Evolutionary conservation across 2,888 invertebrate species (phyloP), one percentile per base, ranked within the genome.

Genomic region (Lycia hirtaria): DNA sequence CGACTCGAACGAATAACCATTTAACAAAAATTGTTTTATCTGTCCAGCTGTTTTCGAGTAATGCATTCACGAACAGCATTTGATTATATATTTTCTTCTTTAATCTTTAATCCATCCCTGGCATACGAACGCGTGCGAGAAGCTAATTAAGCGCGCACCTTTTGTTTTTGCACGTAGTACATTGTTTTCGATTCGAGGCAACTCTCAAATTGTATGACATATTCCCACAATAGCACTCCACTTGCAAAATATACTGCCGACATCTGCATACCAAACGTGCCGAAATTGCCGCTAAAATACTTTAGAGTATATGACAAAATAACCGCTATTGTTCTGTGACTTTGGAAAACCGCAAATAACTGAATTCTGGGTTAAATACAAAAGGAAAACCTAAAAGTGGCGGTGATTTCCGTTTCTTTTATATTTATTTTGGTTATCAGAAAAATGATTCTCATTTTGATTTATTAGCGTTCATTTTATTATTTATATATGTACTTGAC

Each of bases 181-280:
- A 88, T 85, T 88, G 86, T 85, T 80, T 79, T 75, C 70, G 78
- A 80, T 79, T 75, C 70, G 78, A 80, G 72, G 71, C 64, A 69
- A 80, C 72, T 72, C 79, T 79, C 74, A 74, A 83, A 86, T 85
- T 84, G 78, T 79, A 73, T 75, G 78, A 76, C 69, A 74, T 76
- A 69, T 88, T 90, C 90, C 85, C 89, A 90, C 89, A 84, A 71
- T 76, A 47, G 82, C 76, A 77, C 80, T 78, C 76, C 72, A 75
- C 78, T 88, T 88, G 76, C 83, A 81, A 85, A 85, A 86, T 76
- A 73, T 63, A 77, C 72, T 75, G 70, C 78, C 77, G 69, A 76
- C 77, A 78, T 83, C 77, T 80, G 76, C 78, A 80, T 81, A 74
- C 71, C 66, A 67, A 53, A 62, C 63, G 66, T 64, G 67, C 68